Percentiles rank a stretch among this genome's conserved stretches.
phyloP scores from a whole-genome alignment of 2,797 vertebrate species.

The Urosaurus nigricauda region DNA sequence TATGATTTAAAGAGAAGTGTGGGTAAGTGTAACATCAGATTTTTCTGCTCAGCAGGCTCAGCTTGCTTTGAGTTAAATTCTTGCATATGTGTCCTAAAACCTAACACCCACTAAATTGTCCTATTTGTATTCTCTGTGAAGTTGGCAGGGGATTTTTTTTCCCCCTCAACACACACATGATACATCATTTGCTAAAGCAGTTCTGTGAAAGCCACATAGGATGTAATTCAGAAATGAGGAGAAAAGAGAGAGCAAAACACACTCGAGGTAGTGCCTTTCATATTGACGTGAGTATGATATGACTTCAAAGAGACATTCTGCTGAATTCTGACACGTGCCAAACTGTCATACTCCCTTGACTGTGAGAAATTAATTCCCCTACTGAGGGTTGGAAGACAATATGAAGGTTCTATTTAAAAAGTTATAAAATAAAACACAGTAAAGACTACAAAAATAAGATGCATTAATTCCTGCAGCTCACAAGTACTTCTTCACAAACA shows the following conservation, averaged over 20 bases:
- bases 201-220: background rate
- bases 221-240: conserved; percentile 36
- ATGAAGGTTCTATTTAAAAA: background rate
- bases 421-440: background rate
- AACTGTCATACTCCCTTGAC: background rate
- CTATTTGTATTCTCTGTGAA: conserved; percentile 44
- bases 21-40: background rate
- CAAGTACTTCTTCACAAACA: background rate
- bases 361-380: conserved; percentile 22
- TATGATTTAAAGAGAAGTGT: background rate
- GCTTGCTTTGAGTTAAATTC: conserved; percentile 30
- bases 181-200: conserved; percentile 18
- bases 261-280: background rate
- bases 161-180: background rate
- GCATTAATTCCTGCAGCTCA: background rate
- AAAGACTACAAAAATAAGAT: background rate
- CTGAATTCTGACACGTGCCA: background rate
- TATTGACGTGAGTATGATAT: background rate
- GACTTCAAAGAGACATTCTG: background rate
- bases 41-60: background rate
- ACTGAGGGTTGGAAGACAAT: background rate
- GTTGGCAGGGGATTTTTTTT: conserved; percentile 40
- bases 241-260: background rate
- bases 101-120: conserved; percentile 16
- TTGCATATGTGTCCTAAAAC: conserved; percentile 1